These are phyloP conservation scores for roundworm (Caenorhabditis elegans) DNA, from an alignment of 1,140 invertebrate species.

Conservation along the genomic window DNA sequence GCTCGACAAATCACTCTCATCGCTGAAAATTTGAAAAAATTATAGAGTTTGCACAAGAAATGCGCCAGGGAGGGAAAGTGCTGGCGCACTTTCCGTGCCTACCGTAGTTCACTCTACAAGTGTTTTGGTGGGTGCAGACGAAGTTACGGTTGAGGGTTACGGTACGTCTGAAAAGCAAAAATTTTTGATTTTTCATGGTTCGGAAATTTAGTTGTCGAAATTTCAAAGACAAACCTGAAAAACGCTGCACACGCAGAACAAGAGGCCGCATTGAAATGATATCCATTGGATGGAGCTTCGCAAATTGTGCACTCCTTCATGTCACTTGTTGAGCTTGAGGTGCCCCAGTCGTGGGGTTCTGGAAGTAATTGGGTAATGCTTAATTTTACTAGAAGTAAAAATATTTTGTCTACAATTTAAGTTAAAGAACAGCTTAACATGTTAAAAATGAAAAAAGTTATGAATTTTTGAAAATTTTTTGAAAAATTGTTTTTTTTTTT, in stretches of 20 bases:
- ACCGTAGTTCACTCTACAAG: constrained; percentile 47
- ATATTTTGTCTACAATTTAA: not conserved
- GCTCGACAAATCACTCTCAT: constrained; percentile 50
- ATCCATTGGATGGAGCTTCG: constrained; percentile 48
- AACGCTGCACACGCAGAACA: constrained; percentile 49
- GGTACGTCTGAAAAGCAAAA: constrained; percentile 30
- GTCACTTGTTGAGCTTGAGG: not conserved
- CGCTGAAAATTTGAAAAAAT: constrained; percentile 13
- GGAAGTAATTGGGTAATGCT: not conserved
- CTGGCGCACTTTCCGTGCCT: not conserved
- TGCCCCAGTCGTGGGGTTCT: not conserved
- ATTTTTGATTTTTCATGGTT: not conserved
- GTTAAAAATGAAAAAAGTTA: too few relatives aligned
- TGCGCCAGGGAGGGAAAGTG: not conserved
- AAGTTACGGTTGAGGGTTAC: constrained; percentile 47
- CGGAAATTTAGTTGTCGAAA: too few relatives aligned
- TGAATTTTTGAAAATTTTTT: too few relatives aligned
- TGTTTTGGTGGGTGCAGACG: constrained; percentile 33
- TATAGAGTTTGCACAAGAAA: not conserved
- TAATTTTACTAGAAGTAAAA: not conserved
- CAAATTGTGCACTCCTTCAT: constrained; percentile 41
- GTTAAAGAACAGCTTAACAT: not conserved
- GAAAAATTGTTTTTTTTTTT: too few relatives aligned
- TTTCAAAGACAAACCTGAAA: constrained; percentile 25
- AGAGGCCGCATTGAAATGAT: constrained; percentile 48